A percentile compares a stretch with the other conserved stretches of the same genome.
Evolutionary conservation across 2,113 vertebrate genomes (phyloP).

Genomic region (Oxyura jamaicensis): DNA sequence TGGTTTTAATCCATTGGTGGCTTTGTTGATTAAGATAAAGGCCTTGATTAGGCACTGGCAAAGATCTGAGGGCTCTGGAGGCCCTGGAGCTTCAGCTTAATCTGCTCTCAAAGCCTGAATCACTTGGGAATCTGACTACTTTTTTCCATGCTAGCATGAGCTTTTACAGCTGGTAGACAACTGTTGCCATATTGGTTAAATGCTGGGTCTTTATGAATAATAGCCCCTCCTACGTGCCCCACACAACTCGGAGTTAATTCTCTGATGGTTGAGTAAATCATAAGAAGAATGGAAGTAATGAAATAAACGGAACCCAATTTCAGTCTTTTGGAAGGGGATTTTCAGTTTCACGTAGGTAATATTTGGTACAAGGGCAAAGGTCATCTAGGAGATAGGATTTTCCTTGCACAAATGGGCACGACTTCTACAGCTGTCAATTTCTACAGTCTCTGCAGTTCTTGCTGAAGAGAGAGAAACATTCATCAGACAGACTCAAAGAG

Average conservation of each 20-base stretch:
- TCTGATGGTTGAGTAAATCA: not conserved
- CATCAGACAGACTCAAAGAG: not conserved
- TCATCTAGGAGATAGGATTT: not conserved
- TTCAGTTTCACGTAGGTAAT: not conserved
- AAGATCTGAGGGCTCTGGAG: constrained; percentile 10
- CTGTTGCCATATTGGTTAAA: constrained; percentile 18
- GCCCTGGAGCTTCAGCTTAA: constrained; percentile 9
- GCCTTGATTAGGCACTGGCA: constrained; percentile 32
- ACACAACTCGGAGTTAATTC: not conserved
- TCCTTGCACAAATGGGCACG: not conserved
- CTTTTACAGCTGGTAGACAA: constrained; percentile 28
- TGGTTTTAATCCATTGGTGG: constrained; percentile 32
- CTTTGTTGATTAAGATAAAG: constrained; percentile 57
- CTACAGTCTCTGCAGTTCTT: not conserved
- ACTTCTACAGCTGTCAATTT: not conserved
- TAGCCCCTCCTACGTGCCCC: not conserved
- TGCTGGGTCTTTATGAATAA: not conserved
- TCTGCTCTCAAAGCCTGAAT: not conserved
- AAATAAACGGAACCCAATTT: not conserved
- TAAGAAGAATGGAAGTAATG: not conserved
- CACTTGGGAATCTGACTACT: not conserved
- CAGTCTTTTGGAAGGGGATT: not conserved
- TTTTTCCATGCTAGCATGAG: constrained; percentile 36
- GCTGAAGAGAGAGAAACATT: not conserved
- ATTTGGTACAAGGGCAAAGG: not conserved